Evolutionary conservation across 2,797 vertebrate species (phyloP).

Genomic region (Malacoraja senta): DNA sequence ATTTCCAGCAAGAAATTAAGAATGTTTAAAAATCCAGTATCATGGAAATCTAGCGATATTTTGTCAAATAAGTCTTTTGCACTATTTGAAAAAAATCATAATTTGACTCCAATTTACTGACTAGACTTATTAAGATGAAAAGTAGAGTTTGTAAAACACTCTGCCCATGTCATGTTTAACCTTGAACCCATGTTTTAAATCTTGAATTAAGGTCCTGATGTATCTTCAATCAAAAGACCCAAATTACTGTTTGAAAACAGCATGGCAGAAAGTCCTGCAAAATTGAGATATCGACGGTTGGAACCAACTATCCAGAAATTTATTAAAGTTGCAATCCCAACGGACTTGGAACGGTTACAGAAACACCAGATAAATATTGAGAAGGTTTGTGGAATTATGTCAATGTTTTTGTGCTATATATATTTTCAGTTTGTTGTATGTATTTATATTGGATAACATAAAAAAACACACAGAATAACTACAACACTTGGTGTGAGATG

Average conservation of each 20-base stretch:
- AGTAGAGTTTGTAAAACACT: background rate
- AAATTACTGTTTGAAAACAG: constrained; percentile 44
- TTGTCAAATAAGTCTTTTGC: background rate
- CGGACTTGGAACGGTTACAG: constrained; percentile 85
- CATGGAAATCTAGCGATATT: background rate
- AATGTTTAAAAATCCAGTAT: background rate
- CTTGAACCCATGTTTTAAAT: constrained; percentile 18
- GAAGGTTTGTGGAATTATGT: constrained; percentile 64
- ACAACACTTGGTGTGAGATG: background rate
- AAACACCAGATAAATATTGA: constrained; percentile 93
- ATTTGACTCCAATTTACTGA: background rate
- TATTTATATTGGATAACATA: background rate
- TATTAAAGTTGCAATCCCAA: constrained; percentile 90
- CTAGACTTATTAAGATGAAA: background rate
- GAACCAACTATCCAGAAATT: constrained; percentile 89
- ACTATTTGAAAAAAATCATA: background rate
- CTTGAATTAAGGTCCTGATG: constrained; percentile 8
- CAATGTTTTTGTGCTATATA: background rate
- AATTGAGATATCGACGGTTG: constrained; percentile 80
- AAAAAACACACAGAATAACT: background rate
- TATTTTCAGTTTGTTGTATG: background rate
- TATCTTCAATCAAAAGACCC: background rate
- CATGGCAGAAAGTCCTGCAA: constrained; percentile 80
- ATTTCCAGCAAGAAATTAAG: background rate
- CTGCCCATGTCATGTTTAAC: background rate